A percentile compares a stretch with the other conserved stretches of the same genome.
Conservation (phyloP, 2,113 vertebrate genomes). For the Pavo muticus region DNA sequence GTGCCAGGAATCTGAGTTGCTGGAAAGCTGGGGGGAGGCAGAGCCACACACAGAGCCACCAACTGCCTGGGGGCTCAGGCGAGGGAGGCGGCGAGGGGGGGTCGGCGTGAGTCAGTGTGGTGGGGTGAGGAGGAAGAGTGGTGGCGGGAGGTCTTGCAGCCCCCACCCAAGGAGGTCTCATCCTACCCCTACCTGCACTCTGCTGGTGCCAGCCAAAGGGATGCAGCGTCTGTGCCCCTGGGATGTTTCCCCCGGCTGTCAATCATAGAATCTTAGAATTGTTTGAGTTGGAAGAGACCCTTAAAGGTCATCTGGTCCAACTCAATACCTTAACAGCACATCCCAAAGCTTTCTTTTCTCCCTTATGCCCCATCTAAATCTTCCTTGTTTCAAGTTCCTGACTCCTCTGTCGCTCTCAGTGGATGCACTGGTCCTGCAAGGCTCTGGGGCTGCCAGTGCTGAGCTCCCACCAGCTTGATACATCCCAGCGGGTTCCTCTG, state of each 20-base stretch:
- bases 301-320: no score
- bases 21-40: neutral
- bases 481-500: neutral
- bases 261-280: neutral
- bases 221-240: neutral
- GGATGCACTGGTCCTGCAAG: neutral
- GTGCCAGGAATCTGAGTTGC: constrained; percentile 37
- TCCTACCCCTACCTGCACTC: neutral
- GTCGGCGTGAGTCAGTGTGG: neutral
- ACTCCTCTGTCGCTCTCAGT: neutral
- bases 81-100: neutral
- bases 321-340: neutral
- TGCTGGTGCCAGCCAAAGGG: neutral
- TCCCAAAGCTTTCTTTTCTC: neutral
- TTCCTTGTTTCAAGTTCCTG: no score
- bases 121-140: neutral
- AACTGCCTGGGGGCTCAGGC: neutral
- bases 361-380: neutral
- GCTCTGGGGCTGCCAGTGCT: neutral
- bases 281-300: no score
- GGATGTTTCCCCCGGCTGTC: neutral
- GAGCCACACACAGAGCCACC: neutral
- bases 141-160: neutral
- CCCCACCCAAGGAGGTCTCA: neutral
- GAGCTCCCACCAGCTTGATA: neutral